phyloP scores from a whole-genome alignment of 2,797 vertebrate species.

The Heteromormyrus szaboi region DNA sequence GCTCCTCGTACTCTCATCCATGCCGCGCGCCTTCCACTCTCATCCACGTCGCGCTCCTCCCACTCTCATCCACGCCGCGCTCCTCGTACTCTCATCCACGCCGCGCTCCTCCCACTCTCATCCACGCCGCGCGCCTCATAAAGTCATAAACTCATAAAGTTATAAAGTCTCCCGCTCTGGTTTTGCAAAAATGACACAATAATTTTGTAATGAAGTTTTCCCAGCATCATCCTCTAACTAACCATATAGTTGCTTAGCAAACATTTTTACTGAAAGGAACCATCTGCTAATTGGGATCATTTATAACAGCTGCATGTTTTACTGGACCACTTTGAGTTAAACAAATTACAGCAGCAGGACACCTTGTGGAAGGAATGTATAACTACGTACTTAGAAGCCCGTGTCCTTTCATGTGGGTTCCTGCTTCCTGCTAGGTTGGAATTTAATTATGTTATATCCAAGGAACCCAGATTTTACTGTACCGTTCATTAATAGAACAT shows the following conservation, averaged over 20 bases:
- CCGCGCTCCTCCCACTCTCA: too few relatives aligned
- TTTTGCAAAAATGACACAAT: neutral
- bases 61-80: neutral
- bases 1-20: neutral
- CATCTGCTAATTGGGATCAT: neutral
- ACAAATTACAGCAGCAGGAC: neutral
- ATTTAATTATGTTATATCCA: neutral
- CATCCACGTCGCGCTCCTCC: neutral
- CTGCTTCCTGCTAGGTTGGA: neutral
- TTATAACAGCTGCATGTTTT: neutral
- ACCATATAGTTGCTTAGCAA: slow-evolving; percentile 2
- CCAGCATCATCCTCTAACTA: neutral
- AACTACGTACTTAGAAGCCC: neutral
- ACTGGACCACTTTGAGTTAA: neutral
- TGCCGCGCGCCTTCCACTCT: neutral
- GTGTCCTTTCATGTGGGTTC: neutral
- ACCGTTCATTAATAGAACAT: neutral
- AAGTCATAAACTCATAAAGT: too few relatives aligned
- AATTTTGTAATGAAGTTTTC: neutral
- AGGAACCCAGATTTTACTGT: neutral
- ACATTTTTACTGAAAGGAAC: neutral
- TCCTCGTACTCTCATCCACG: neutral
- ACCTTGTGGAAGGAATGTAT: neutral
- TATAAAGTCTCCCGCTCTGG: neutral
- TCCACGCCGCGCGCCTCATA: neutral